Evolutionary conservation across 2,888 invertebrate genomes (phyloP), one percentile per base, ranked within the genome.

Genomic region (Bombylius major): DNA sequence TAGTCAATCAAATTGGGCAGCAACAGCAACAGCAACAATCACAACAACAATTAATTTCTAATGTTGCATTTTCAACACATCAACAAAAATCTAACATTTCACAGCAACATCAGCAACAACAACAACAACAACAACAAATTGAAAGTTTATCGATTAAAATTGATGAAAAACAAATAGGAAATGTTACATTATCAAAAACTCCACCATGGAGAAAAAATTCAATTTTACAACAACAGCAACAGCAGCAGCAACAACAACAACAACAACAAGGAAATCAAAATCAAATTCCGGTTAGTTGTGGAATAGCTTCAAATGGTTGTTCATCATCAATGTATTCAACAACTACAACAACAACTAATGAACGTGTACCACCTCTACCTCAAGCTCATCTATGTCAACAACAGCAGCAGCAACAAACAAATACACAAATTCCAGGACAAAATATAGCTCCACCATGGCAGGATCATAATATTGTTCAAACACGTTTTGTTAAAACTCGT

Each of bases 121-220:
- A 50, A 33, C 39, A 42, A 46, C 49, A 47, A 39, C 47, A 51
- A 1, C 34, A 47, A 51, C 56, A 47, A 51, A 32, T 55, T 42
- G 52, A 55, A 5, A 50, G 51, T 13, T 23, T 48, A 36, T 34
- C 14, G 8, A 23, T 44, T 9, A 54, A 54, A 52, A 39, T 36
- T 8, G 57, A 50, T 51, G 62, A 62, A 13, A 62, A 63, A 12
- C 62, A 63, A 58, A 64, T 63, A 46, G 64, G 64, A 31, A 56
- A 58, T 51, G 63, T 64, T 7, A 63, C 61, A 39, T 53, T 66
- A 3, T 65, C 65, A 11, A 63, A 64, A 50, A 65, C 65, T 9
- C 65, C 66, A 44, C 66, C 66, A 31, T 66, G 66, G 66, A 60
- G 65, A n/a, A 65, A 63, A 53, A 62, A 61, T 56, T 61, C 60